Evolutionary conservation across 2,888 invertebrate species (phyloP), one percentile per base, ranked within the genome.

Genomic region (Hydriomena furcata): DNA sequence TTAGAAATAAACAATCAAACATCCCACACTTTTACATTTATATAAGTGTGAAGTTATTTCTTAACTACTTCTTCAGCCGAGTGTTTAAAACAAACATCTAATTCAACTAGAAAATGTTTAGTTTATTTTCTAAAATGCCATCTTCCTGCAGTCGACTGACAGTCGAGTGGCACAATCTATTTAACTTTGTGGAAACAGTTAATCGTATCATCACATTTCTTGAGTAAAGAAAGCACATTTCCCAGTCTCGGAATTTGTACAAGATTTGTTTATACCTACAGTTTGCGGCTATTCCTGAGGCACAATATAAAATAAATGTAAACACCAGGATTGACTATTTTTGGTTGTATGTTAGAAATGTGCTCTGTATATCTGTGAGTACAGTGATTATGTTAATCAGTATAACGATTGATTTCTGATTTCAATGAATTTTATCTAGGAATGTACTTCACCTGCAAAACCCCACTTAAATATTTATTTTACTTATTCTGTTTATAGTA

Each of bases 131-230:
- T n/a, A 11, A 17, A 17, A 11, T 20, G 10, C 27, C 7, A 40
- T 34, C 8, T 38, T 24, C 1, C 35, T 36, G 28, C 43, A 41
- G 52, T 54, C 61, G 40, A 13, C 10, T 34, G 50, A 34, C 40
- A 40, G 25, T 13, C 32, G 27, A 45, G 30, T 36, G 40, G 45
- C 45, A 36, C 45, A 51, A 45, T 40, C 44, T 21, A 41, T 51
- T 51, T 45, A 51, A 51, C 45, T 51, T 41, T 45, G 38, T 17
- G 32, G 40, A 51, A 50, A 50, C 49, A 50, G 43, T 34, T 38
- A 50, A 51, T 40, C 40, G 38, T 51, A 51, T 45, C 45, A 45
- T 51, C 51, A 45, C 45, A 51, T 51, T 51, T 45, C 45, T 30
- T 41, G 31, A 36, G 49, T 41, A 49, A 32, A 52, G 45, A 44